These are phyloP conservation scores for Beris morrisii DNA, from an alignment of 2,888 invertebrate genomes.

Conservation along the genomic window DNA sequence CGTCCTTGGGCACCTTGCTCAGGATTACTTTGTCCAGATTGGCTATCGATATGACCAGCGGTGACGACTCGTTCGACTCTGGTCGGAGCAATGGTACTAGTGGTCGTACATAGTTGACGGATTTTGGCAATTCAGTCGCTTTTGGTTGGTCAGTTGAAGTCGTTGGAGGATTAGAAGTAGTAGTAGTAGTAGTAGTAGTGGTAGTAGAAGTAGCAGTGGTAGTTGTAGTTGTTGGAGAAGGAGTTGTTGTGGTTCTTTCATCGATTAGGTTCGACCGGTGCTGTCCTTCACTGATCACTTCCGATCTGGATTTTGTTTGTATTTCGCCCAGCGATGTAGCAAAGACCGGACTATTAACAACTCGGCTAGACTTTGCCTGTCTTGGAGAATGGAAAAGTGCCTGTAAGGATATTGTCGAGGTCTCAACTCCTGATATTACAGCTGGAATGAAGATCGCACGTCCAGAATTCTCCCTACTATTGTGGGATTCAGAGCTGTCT, in stretches of 20 bases:
- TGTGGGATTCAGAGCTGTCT: background rate
- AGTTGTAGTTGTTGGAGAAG: conserved; percentile 29
- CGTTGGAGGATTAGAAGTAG: background rate
- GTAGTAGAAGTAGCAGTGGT: conserved; percentile 9
- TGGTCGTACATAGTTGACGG: conserved; percentile 51
- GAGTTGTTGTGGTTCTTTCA: conserved; percentile 19
- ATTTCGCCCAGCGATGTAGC: conserved; percentile 53
- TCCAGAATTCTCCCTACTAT: background rate
- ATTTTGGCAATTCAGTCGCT: conserved; percentile 13
- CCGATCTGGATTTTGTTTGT: conserved; percentile 44
- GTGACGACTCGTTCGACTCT: conserved; percentile 56
- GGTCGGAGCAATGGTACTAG: conserved; percentile 53
- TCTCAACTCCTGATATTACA: conserved; percentile 57
- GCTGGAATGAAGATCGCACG: conserved; percentile 44
- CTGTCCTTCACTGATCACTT: background rate
- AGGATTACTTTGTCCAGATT: conserved; percentile 56
- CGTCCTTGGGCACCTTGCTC: conserved; percentile 49
- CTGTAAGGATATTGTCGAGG: conserved; percentile 69
- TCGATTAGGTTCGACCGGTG: background rate
- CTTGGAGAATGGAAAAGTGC: conserved; percentile 63
- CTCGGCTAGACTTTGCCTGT: conserved; percentile 50
- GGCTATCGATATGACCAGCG: conserved; percentile 56
- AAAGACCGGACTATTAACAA: conserved; percentile 50
- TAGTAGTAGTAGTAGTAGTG: conserved; percentile 28
- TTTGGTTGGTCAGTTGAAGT: conserved; percentile 38